Conservation (phyloP, 2,888 invertebrate genomes). For the Melanostoma mellinum region DNA sequence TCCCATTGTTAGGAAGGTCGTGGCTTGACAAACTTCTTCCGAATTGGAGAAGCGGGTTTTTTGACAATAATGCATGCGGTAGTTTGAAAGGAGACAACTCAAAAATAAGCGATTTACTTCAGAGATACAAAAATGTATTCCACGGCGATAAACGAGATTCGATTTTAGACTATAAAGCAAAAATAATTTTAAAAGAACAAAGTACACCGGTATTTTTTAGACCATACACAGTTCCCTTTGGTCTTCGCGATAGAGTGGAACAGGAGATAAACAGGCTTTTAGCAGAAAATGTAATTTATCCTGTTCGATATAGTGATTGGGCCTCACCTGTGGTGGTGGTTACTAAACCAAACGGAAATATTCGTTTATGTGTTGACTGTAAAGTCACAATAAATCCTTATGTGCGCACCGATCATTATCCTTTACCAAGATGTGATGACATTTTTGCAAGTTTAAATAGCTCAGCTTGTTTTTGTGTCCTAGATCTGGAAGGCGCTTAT, state of each 20-base stretch:
- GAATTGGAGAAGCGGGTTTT: neutral
- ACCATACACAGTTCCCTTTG: neutral
- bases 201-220: neutral
- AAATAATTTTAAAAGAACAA: constrained; percentile 3
- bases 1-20: neutral
- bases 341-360: constrained; percentile 59
- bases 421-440: constrained; percentile 58
- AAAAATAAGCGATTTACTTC: too few species aligned
- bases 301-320: constrained; percentile 70
- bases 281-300: neutral
- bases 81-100: too few species aligned
- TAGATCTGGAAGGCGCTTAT: too few species aligned
- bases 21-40: neutral
- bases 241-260: neutral
- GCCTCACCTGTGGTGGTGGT: constrained; percentile 76
- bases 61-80: too few species aligned
- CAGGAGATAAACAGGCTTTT: neutral
- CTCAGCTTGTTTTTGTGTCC: too few species aligned
- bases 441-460: constrained; percentile 14
- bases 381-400: constrained; percentile 73
- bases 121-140: neutral
- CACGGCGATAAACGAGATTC: neutral
- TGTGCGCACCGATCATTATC: constrained; percentile 74
- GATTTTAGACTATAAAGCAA: neutral
- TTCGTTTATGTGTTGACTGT: constrained; percentile 76